Percentiles rank a stretch among this genome's conserved stretches.
Conservation (phyloP, 2,113 vertebrate species). For the Clarias macrocephalus region DNA sequence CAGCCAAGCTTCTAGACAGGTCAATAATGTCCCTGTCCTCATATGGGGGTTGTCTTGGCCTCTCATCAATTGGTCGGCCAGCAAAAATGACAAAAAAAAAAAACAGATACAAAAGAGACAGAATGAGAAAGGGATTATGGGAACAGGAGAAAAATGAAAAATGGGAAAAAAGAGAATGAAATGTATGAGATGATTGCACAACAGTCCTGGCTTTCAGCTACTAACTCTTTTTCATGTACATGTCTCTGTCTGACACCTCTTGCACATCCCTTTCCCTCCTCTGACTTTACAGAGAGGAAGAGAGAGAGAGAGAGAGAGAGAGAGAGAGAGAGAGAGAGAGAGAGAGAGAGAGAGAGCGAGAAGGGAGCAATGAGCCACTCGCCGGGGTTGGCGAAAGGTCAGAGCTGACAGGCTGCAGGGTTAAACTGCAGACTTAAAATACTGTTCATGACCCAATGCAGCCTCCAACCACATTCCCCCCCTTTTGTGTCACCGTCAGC, state of each 20-base stretch:
- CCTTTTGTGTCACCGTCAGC: constrained; percentile 93
- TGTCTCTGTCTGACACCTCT: constrained; percentile 94
- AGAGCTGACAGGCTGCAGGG: constrained; percentile 96
- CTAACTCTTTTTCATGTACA: constrained; percentile 99
- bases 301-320: constrained; percentile 74
- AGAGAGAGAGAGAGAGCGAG: too few species aligned
- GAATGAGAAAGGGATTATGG: not conserved
- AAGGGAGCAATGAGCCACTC: constrained; percentile 92
- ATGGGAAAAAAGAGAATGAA: constrained; percentile 67
- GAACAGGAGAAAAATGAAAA: constrained; percentile 46
- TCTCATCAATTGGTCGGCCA: constrained; percentile 87
- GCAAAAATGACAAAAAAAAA: constrained; percentile 85
- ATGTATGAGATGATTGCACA: constrained; percentile 97
- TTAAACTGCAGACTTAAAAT: constrained; percentile 99
- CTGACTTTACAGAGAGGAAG: constrained; percentile 73
- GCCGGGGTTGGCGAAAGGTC: constrained; percentile 99
- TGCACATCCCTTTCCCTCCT: constrained; percentile 80
- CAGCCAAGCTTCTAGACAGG: constrained; percentile 86
- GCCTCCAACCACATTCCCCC: constrained; percentile 95
- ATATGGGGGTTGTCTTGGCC: constrained; percentile 70
- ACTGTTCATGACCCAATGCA: constrained; percentile 97
- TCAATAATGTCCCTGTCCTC: constrained; percentile 93
- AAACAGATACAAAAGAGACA: constrained; percentile 61
- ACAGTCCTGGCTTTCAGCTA: constrained; percentile 90
- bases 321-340: constrained; percentile 67